Conservation (phyloP, 2,113 vertebrate genomes). For the Caracal caracal region DNA sequence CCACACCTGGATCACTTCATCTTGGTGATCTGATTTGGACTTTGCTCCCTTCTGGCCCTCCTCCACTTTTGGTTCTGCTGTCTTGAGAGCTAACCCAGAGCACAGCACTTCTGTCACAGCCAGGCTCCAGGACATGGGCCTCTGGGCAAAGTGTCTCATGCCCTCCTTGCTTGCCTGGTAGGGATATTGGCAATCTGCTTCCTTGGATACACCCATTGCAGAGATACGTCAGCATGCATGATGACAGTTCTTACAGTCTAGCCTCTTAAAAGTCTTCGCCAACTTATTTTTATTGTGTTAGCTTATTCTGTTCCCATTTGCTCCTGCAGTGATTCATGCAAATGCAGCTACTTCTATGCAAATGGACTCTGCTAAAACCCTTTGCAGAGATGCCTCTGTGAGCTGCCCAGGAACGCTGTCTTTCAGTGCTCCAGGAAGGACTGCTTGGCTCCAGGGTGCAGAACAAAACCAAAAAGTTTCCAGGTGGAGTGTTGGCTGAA, state of each 20-base stretch:
- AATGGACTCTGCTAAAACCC: not conserved
- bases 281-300: constrained; percentile 18
- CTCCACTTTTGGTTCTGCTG: not conserved
- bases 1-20: not conserved
- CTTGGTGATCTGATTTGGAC: not conserved
- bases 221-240: not conserved
- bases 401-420: not conserved
- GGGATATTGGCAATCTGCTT: not conserved
- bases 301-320: constrained; percentile 52
- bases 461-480: constrained; percentile 10
- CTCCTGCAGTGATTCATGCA: constrained; percentile 55
- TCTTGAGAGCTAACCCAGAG: not conserved
- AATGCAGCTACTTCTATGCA: constrained; percentile 61
- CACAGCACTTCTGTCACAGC: not conserved
- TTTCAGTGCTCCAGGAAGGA: constrained; percentile 1
- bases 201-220: not conserved
- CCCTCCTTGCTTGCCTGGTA: not conserved
- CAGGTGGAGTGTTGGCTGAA: constrained; percentile 9
- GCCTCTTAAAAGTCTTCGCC: constrained; percentile 27
- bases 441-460: not conserved
- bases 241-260: not conserved
- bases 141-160: not conserved
- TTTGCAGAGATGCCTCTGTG: constrained; percentile 29
- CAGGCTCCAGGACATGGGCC: not conserved
- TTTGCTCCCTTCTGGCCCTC: not conserved